Conservation (phyloP, 2,113 vertebrate genomes). For the Sorex araneus region DNA sequence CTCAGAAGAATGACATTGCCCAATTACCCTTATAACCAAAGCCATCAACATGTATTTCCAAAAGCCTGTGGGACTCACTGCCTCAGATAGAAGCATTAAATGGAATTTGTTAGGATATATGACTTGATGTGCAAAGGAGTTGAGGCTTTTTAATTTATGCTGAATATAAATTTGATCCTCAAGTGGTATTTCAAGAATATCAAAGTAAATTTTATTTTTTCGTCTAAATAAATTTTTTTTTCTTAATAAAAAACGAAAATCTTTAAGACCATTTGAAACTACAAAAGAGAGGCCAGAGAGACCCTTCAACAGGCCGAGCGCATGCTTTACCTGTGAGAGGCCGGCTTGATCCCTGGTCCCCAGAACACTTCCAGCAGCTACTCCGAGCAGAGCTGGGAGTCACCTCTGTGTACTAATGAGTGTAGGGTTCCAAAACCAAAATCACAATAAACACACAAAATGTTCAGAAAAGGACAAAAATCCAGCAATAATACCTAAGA, state of each 20-base stretch:
- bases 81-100: neutral
- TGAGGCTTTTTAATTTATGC: neutral
- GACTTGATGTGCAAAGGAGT: neutral
- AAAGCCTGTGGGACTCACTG: neutral
- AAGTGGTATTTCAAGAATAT: neutral
- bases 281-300: too few species aligned
- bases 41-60: neutral
- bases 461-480: slow-evolving; percentile 44
- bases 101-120: neutral
- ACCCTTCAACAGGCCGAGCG: too few species aligned
- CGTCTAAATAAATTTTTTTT: neutral
- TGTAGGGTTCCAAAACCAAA: too few species aligned
- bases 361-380: too few species aligned
- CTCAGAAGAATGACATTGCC: neutral
- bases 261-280: neutral
- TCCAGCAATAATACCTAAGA: neutral
- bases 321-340: too few species aligned
- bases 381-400: too few species aligned
- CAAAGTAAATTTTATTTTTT: too few species aligned
- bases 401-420: too few species aligned
- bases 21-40: slow-evolving; percentile 8
- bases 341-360: too few species aligned
- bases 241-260: slow-evolving; percentile 26
- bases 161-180: neutral
- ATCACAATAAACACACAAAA: neutral